These are phyloP conservation scores for Patiria pectinifera DNA, from an alignment of 53 echinoderm and acorn worm genomes.

Conservation along the genomic window DNA sequence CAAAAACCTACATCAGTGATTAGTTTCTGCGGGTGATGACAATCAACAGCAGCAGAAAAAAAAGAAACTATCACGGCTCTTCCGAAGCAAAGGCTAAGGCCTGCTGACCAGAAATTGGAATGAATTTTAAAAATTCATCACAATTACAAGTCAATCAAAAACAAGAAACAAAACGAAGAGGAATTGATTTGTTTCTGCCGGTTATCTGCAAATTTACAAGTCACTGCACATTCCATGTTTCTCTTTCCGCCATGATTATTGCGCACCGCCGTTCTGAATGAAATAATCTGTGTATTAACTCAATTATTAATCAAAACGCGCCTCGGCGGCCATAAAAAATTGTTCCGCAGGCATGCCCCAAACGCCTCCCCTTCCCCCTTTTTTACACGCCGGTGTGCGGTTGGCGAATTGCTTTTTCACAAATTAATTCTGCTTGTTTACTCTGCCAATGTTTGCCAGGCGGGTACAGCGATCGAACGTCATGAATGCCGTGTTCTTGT, in stretches of 20 bases:
- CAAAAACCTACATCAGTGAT: background rate
- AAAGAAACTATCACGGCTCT: background rate
- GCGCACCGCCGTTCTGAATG: background rate
- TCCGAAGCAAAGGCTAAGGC: background rate
- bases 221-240: background rate
- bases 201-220: background rate
- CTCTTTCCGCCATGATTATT: background rate
- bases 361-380: background rate
- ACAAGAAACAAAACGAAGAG: background rate
- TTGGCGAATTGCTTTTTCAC: conserved; percentile 43
- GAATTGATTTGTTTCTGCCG: background rate
- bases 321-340: background rate
- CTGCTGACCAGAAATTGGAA: background rate
- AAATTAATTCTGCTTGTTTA: conserved; percentile 55
- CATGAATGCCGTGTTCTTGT: background rate
- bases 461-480: background rate
- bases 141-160: background rate
- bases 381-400: background rate
- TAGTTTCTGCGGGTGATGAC: background rate
- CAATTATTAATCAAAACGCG: conserved; percentile 21
- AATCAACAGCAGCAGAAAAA: background rate
- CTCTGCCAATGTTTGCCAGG: conserved; percentile 33
- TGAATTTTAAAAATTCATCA: conserved; percentile 24
- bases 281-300: conserved; percentile 13
- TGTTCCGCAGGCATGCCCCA: background rate